A percentile compares a stretch with the other conserved stretches of the same genome.
phyloP scores from a whole-genome alignment of 2,888 invertebrate genomes.

The Cataglyphis cursor region DNA sequence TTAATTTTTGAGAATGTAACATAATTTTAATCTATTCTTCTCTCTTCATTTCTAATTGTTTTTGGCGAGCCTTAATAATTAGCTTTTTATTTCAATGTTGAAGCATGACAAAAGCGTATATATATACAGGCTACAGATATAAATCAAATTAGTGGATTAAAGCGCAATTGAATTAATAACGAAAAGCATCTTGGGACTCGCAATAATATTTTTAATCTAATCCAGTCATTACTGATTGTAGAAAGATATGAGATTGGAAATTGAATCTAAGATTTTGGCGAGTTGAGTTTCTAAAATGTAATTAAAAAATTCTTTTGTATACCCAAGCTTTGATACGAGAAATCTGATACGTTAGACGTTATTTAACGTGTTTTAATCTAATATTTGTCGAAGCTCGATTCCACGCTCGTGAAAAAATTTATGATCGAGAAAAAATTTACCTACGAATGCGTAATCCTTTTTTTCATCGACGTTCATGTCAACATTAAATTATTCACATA shows the following conservation, averaged over 20 bases:
- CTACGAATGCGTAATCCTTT: background rate
- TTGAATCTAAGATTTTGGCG: background rate
- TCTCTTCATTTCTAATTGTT: background rate
- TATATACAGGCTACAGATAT: background rate
- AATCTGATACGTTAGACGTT: background rate
- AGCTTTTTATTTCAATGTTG: background rate
- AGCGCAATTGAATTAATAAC: background rate
- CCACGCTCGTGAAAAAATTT: background rate
- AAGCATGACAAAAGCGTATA: background rate
- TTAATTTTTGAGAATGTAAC: background rate
- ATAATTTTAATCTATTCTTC: background rate
- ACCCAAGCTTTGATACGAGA: background rate
- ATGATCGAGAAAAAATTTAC: background rate
- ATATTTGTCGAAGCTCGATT: background rate
- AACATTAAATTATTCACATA: background rate
- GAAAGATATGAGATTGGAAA: background rate
- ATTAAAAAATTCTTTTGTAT: background rate
- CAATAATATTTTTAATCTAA: background rate
- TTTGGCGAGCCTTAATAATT: background rate
- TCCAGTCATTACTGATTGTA: background rate
- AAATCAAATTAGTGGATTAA: conserved; percentile 2
- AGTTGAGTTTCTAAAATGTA: background rate
- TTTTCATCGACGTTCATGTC: background rate
- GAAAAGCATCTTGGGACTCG: background rate
- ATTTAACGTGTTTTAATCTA: background rate